phyloP scores from a whole-genome alignment of 2,888 invertebrate species.

The Sialis fuliginosa region DNA sequence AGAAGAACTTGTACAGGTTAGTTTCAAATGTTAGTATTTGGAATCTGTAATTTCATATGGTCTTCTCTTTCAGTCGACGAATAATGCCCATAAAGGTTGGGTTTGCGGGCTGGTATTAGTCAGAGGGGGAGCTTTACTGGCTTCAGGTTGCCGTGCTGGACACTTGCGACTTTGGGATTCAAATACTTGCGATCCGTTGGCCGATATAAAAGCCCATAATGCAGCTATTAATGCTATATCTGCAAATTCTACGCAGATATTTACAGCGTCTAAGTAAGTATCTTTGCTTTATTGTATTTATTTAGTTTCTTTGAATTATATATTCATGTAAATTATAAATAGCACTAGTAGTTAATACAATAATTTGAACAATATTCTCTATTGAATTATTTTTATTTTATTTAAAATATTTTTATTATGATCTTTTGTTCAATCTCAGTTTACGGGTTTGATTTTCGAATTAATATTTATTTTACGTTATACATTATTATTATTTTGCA shows the following conservation, averaged over 20 bases:
- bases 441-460: background rate
- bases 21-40: constrained; percentile 9
- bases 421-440: background rate
- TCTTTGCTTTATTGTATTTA: constrained; percentile 2
- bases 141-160: constrained; percentile 63
- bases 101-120: constrained; percentile 53
- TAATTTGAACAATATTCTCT: no score
- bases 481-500: background rate
- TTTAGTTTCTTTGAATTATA: background rate
- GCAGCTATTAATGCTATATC: constrained; percentile 50
- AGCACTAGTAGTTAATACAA: background rate
- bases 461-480: background rate
- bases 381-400: background rate
- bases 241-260: constrained; percentile 44
- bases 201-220: constrained; percentile 48
- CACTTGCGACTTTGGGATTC: constrained; percentile 58
- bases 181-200: constrained; percentile 43
- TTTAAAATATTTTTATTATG: no score
- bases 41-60: background rate
- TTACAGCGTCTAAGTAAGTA: constrained; percentile 71
- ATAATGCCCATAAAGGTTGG: constrained; percentile 79
- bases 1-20: constrained; percentile 36
- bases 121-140: constrained; percentile 31
- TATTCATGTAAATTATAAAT: constrained; percentile 1
- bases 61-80: constrained; percentile 35